These are phyloP conservation scores for Chironomus tepperi DNA, from an alignment of 1,140 invertebrate species.

Conservation along the genomic window DNA sequence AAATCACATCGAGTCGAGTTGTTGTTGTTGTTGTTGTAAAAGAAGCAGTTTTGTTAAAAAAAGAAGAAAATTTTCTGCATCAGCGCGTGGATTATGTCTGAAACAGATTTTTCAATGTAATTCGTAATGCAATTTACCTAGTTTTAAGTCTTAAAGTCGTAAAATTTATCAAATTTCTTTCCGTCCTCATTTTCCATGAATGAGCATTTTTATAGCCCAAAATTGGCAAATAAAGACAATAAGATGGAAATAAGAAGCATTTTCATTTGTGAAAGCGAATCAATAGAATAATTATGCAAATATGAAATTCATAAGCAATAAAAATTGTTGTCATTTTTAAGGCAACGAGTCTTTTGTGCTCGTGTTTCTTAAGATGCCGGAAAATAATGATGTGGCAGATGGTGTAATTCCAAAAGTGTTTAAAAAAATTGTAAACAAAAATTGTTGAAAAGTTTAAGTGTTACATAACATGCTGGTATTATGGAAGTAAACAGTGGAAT, in stretches of 20 bases:
- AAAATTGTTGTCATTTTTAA: too few species aligned
- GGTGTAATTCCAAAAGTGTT: too few species aligned
- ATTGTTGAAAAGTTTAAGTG: too few species aligned
- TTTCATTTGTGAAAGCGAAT: background rate
- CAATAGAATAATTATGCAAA: background rate
- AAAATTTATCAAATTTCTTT: background rate
- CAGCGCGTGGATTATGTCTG: background rate
- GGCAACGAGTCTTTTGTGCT: too few species aligned
- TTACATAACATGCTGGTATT: too few species aligned
- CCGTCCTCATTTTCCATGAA: background rate
- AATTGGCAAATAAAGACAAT: background rate
- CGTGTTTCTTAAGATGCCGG: too few species aligned
- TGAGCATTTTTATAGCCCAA: background rate
- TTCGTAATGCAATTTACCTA: constrained; percentile 6
- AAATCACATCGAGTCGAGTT: background rate
- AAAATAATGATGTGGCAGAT: too few species aligned
- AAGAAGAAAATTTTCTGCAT: background rate
- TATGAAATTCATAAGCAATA: background rate
- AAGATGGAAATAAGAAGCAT: background rate
- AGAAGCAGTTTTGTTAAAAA: background rate
- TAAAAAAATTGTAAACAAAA: too few species aligned
- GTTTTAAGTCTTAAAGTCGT: background rate
- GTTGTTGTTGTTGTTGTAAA: background rate
- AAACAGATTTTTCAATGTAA: background rate
- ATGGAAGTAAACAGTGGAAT: too few species aligned